A percentile compares a stretch with the other conserved stretches of the same genome.
phyloP scores from a whole-genome alignment of 2,888 invertebrate genomes.

The Norana najaformis region DNA sequence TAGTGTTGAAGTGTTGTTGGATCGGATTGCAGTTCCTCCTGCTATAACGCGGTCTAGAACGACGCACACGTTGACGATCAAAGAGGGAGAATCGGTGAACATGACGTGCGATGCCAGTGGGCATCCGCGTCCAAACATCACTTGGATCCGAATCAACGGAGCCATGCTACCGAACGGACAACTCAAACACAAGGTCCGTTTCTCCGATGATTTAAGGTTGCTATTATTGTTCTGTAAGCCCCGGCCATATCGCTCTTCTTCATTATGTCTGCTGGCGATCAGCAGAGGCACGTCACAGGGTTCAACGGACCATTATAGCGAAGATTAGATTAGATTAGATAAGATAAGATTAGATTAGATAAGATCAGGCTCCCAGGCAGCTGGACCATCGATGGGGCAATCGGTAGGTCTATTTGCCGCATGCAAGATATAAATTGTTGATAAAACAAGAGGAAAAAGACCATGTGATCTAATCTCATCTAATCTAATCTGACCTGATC shows the following conservation, averaged over 20 bases:
- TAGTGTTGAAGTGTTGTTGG: not conserved
- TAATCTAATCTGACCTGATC: too few relatives aligned
- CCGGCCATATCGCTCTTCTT: not conserved
- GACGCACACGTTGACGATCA: slow-evolving; percentile 50
- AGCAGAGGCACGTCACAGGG: not conserved
- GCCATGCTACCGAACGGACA: slow-evolving; percentile 38
- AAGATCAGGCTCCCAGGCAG: too few relatives aligned
- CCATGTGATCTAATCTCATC: not conserved
- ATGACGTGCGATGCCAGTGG: slow-evolving; percentile 55
- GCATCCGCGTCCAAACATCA: slow-evolving; percentile 58
- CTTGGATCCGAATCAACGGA: slow-evolving; percentile 60
- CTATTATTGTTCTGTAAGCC: not conserved
- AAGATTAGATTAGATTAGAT: too few relatives aligned
- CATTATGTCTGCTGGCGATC: not conserved
- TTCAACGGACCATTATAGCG: too few relatives aligned
- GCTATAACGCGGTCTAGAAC: slow-evolving; percentile 49
- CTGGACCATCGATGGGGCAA: too few relatives aligned
- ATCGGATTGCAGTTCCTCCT: slow-evolving; percentile 49
- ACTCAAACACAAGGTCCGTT: slow-evolving; percentile 33
- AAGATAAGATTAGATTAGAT: too few relatives aligned
- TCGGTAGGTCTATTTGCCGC: too few relatives aligned
- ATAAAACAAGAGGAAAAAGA: not conserved
- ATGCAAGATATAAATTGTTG: too few relatives aligned
- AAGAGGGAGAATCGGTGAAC: slow-evolving; percentile 47
- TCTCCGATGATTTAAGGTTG: not conserved